Base-by-base conservation (phyloP, 1,140 invertebrate genomes). In the Drosophila tristis region DNA sequence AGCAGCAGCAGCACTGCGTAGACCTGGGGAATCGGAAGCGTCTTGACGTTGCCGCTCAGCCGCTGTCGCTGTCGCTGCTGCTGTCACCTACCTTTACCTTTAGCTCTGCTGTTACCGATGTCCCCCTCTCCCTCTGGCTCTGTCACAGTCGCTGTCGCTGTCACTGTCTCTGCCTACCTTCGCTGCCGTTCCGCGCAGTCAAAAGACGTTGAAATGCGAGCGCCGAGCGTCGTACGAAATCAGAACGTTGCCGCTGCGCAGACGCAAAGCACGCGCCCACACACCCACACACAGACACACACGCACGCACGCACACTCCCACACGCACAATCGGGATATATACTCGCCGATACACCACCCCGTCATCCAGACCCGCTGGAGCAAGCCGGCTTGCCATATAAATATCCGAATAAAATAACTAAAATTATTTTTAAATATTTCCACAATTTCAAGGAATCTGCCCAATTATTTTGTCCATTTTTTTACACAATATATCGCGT, bases 191-290 rank as follows among this genome's bases (percentile, higher is more conserved):
- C 39, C 25, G 26, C 61, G 44, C 47, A 57, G 48, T 47, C 50
- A 66, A 59, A 61, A 50, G 51, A 35, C 53, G 74, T 89, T 89
- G 80, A 89, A 89, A 89, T 89, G 73, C 84, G 73, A 82, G 61
- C 72, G 84, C 58, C 71, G 63, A 76, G 55, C 79, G 72, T 54
- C 79, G 80, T 70, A 64, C 85, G 85, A 80, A 80, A 65, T 90
- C 85, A 89, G 85, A 89, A 90, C 85, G 70, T 73, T 80, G 74
- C 70, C 64, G 48, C 67, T 90, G 85, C 85, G 80, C 85, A 85
- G 74, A 74, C 85, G 85, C 85, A 79, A 80, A 89, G 77, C 85
- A 90, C 85, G 80, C 84, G 84, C 66, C 78, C 48, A 71, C 65
- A 56, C 51, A 60, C 68, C 9, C 48, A 23, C 61, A 58, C 35